phyloP scores from a whole-genome alignment of 2,797 vertebrate species.

The Bradypus variegatus region DNA sequence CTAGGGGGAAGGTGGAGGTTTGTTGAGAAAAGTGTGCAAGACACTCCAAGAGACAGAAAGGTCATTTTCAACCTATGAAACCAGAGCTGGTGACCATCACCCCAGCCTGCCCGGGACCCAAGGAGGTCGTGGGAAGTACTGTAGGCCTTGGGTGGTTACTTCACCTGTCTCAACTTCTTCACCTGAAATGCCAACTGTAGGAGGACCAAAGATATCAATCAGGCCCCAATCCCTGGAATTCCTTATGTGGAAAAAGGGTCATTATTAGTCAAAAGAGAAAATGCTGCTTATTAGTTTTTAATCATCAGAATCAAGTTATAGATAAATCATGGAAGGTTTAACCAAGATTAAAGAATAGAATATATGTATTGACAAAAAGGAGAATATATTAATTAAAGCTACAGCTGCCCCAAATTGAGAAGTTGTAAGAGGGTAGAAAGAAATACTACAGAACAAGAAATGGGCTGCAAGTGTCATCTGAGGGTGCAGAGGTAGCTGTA shows the following conservation, averaged over 20 bases:
- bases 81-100: background rate
- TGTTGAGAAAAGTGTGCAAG: background rate
- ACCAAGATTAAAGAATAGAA: background rate
- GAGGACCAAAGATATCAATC: no score
- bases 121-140: background rate
- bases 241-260: no score
- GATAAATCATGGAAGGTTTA: background rate
- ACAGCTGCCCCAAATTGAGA: background rate
- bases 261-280: background rate
- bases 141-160: background rate
- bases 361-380: background rate
- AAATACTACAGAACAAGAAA: background rate
- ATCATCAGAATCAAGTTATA: background rate
- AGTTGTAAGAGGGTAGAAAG: background rate
- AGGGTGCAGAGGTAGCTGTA: no score
- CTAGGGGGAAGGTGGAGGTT: background rate
- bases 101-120: no score
- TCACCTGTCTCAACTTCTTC: background rate
- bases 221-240: no score
- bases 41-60: background rate
- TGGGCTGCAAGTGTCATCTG: background rate
- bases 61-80: background rate
- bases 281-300: background rate
- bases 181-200: background rate
- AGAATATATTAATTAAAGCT: background rate